phyloP scores from a whole-genome alignment of 2,113 vertebrate genomes.

The Peromyscus californicus region DNA sequence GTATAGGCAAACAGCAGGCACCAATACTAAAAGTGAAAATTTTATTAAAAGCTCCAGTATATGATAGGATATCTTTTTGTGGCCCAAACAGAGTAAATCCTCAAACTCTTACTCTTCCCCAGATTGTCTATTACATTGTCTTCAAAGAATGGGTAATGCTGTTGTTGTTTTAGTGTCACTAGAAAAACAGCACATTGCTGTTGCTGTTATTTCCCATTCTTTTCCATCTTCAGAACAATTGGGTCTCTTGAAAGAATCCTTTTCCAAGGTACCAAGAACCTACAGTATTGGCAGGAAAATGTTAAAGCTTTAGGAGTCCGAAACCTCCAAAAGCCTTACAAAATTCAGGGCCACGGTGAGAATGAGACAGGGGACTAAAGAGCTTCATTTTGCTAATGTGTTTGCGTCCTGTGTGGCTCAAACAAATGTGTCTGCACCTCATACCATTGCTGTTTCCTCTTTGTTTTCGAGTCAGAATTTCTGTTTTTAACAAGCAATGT shows the following conservation, averaged over 20 bases:
- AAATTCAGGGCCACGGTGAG: conserved; percentile 39
- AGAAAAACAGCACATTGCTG: not conserved
- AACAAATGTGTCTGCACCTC: not conserved
- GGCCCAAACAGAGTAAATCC: conserved; percentile 7
- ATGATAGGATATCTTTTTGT: not conserved
- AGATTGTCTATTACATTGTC: not conserved
- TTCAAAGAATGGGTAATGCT: not conserved
- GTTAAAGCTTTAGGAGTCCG: conserved; percentile 19
- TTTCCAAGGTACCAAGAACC: not conserved
- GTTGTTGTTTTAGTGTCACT: not conserved
- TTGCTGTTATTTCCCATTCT: conserved; percentile 29
- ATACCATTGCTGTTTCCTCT: not conserved
- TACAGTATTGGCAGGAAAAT: conserved; percentile 1
- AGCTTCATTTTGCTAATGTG: conserved; percentile 24
- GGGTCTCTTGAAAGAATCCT: not conserved
- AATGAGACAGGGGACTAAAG: not conserved
- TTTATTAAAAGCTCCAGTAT: not conserved
- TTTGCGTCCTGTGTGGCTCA: not conserved
- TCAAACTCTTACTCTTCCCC: not conserved
- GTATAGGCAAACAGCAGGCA: not conserved
- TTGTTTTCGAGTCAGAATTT: conserved; percentile 23
- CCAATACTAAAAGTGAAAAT: not conserved
- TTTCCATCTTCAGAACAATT: conserved; percentile 14
- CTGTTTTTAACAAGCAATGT: conserved; percentile 17
- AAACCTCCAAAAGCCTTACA: conserved; percentile 47